phyloP scores from a whole-genome alignment of 2,888 invertebrate genomes.

The Auanema freiburgensis region DNA sequence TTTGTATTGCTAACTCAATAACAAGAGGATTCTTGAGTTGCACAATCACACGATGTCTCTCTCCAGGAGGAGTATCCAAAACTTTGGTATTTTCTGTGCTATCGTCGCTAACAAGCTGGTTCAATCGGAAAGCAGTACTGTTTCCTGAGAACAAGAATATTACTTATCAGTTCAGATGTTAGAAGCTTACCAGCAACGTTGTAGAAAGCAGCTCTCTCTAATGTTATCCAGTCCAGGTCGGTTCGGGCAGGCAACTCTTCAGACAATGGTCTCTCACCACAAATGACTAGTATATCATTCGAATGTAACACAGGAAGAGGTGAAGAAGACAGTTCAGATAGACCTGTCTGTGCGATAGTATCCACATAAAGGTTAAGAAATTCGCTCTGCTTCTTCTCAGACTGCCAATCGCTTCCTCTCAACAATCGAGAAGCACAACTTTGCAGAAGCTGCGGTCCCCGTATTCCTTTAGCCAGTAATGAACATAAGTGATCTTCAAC shows the following conservation, averaged over 20 bases:
- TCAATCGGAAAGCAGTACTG: slow-evolving; percentile 24
- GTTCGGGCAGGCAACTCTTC: slow-evolving; percentile 23
- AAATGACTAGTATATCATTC: slow-evolving; percentile 25
- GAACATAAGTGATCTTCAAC: slow-evolving; percentile 35
- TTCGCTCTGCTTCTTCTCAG: slow-evolving; percentile 2
- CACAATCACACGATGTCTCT: slow-evolving; percentile 45
- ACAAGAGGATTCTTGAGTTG: slow-evolving; percentile 47
- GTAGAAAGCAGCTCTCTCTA: slow-evolving; percentile 49
- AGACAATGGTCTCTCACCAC: slow-evolving; percentile 42
- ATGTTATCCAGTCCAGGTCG: slow-evolving; percentile 32
- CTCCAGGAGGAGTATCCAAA: slow-evolving; percentile 49
- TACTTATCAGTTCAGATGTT: not conserved
- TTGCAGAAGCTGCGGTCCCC: slow-evolving; percentile 9
- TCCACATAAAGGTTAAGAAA: slow-evolving; percentile 10
- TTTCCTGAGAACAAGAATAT: slow-evolving; percentile 4
- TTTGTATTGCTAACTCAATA: slow-evolving; percentile 33
- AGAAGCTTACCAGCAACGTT: slow-evolving; percentile 28
- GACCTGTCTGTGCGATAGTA: not conserved
- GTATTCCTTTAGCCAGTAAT: slow-evolving; percentile 5
- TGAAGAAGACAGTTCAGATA: not conserved
- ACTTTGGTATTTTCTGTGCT: slow-evolving; percentile 45
- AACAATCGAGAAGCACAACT: slow-evolving; percentile 19
- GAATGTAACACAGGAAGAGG: slow-evolving; percentile 18
- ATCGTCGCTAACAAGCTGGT: slow-evolving; percentile 37
- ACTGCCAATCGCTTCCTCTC: slow-evolving; percentile 9